Evolutionary conservation across 1,140 invertebrate genomes (phyloP), one percentile per base, ranked within the genome.

Genomic region (Hylaeus anthracinus): DNA sequence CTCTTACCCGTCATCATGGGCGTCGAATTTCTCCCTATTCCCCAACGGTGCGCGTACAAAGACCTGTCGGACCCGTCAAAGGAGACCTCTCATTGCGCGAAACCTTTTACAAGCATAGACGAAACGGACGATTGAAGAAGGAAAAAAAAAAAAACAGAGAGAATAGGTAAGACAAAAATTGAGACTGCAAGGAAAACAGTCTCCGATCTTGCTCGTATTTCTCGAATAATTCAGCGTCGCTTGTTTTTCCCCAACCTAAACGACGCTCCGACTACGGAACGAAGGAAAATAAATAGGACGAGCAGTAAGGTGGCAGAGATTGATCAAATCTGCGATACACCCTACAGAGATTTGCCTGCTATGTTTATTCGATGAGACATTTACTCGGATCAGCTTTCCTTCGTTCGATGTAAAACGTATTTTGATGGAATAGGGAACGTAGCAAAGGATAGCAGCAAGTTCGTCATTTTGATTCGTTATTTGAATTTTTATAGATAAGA

Each of bases 1-100:
- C 67, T 75, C 81, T 45, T 51, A 61, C 56, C 60, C 45, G 69
- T 72, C 56, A 75, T 82, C 88, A 88, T 81, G 63, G 88, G 79
- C 88, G 87, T 87, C 74, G 77, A 81, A 71, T 60, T 64, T 70
- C 76, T 14, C 53, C n/a, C 41, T 37, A 56, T 79, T 72, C 12
- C n/a, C 41, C 5, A 64, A 5, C n/a, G 26, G 10, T 5, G 10
- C 37, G 26, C 2, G 14, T 1, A 15, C 12, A 41, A 26, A 55
- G 60, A 8, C 15, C 26, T 26, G 26, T 26, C 14, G 2, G n/a
- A 37, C 26, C 14, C 9, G 37, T 14, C 58, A 14, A 37, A 48
- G 15, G 10, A 14, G 6, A 1, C 12, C 39, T 4, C 63, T 43
- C 12, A 51, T n/a, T 8, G 15, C 45, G 65, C n/a, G 61, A 43